Evolutionary conservation across 2,888 invertebrate species (phyloP), one percentile per base, ranked within the genome.

Genomic region (Watsonalla binaria): DNA sequence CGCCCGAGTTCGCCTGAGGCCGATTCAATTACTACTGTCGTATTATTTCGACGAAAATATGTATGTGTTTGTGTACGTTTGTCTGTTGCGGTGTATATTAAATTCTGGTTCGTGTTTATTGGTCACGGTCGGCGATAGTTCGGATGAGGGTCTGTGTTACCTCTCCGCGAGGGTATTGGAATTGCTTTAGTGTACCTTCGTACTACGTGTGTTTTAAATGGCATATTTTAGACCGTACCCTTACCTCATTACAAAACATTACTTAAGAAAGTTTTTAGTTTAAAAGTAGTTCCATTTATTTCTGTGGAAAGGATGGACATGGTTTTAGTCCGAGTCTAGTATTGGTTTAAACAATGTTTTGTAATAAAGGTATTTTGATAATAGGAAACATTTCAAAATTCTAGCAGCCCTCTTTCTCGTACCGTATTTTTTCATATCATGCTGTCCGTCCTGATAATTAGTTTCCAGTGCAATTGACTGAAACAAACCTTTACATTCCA

Each of bases 1-100:
- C 74, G 77, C 76, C 86, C 83, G 84, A 84, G 82, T 83, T 80
- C 78, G 89, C 90, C 88, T 82, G 82, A 84, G 89, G 90, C 89
- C 86, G 89, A 90, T 89, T 89, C 90, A 89, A 90, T 90, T 90
- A 90, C 90, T 86, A 88, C 87, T 82, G 85, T 85, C 82, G 86
- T 88, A 89, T 89, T 89, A 89, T 89, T 86, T 84, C 81, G 83
- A 84, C 80, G 86, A 88, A 89, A 89, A 88, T 90, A 89, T 90
- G 86, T 88, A 85, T 86, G 85, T 86, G 78, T 86, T 84, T 81
- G 78, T 84, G 80, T 81, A 72, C 68, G 71, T 76, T 74, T 72
- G 49, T 49, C 37, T 37, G 83, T 78, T 86, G 84, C 73, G 86
- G 88, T 85, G 85, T 86, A 83, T 86, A 88, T 89, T 89, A 70